Evolutionary conservation across 1,140 invertebrate genomes (phyloP).

Genomic region (Cotesia typhae): DNA sequence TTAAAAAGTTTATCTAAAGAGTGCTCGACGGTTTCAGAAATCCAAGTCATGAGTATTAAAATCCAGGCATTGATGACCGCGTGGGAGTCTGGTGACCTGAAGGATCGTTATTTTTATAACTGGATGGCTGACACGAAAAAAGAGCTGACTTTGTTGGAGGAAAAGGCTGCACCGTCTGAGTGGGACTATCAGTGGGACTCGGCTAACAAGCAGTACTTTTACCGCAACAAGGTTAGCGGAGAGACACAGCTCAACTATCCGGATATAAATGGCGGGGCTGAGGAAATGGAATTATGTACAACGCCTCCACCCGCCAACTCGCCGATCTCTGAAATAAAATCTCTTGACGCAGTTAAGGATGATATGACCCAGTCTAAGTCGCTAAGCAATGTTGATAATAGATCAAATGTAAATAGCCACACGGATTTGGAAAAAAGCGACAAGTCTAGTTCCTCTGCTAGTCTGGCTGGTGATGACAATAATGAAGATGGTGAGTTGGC

Average conservation of each 20-base stretch:
- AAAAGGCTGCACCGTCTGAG: slow-evolving; percentile 72
- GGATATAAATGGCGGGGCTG: slow-evolving; percentile 66
- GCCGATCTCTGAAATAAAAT: slow-evolving; percentile 51
- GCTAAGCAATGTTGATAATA: background rate
- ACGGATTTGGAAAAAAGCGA: background rate
- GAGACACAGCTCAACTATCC: slow-evolving; percentile 77
- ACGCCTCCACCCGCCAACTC: slow-evolving; percentile 65
- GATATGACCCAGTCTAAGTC: background rate
- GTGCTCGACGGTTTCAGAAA: slow-evolving; percentile 68
- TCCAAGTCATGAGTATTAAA: slow-evolving; percentile 74
- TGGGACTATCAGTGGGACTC: slow-evolving; percentile 81
- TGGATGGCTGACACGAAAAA: slow-evolving; percentile 70
- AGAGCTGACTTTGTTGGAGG: slow-evolving; percentile 70
- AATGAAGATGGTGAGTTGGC: slow-evolving; percentile 31
- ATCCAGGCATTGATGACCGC: slow-evolving; percentile 71
- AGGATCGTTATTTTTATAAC: slow-evolving; percentile 68
- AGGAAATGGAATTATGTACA: slow-evolving; percentile 72
- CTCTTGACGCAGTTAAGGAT: slow-evolving; percentile 46
- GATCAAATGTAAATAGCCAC: background rate
- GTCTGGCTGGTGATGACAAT: background rate
- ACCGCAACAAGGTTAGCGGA: slow-evolving; percentile 69
- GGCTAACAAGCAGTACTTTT: slow-evolving; percentile 77
- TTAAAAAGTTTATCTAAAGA: slow-evolving; percentile 73
- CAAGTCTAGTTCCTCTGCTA: slow-evolving; percentile 9
- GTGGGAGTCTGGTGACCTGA: slow-evolving; percentile 70